Evolutionary conservation across 1,140 invertebrate species (phyloP).

Genomic region (Meloidogyne hapla): DNA sequence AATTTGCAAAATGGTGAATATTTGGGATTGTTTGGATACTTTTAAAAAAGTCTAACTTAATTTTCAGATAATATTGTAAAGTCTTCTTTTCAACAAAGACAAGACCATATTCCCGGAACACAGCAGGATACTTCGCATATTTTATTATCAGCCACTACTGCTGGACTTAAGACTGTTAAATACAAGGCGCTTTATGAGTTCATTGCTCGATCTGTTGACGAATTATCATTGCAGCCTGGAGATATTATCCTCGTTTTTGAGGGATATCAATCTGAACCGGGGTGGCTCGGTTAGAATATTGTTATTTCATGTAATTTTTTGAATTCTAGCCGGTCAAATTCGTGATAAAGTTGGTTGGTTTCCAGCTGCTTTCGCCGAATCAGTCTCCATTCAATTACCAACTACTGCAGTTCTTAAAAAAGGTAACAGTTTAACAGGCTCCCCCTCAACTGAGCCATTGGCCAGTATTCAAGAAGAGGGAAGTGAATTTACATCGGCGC

Average conservation of each 20-base stretch:
- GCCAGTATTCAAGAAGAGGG: slow-evolving; percentile 57
- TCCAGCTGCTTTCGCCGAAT: slow-evolving; percentile 90
- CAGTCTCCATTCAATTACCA: slow-evolving; percentile 65
- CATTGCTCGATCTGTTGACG: slow-evolving; percentile 84
- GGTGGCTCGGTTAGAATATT: slow-evolving; percentile 74
- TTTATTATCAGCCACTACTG: neutral
- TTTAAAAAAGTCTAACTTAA: too few relatives aligned
- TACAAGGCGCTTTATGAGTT: slow-evolving; percentile 92
- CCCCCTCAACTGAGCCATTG: slow-evolving; percentile 57
- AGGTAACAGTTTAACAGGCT: slow-evolving; percentile 41
- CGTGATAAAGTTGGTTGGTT: slow-evolving; percentile 76
- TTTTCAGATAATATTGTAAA: neutral
- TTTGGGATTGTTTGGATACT: neutral
- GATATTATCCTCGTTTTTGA: slow-evolving; percentile 85
- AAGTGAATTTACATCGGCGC: neutral
- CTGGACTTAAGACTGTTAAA: slow-evolving; percentile 37
- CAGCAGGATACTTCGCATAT: neutral
- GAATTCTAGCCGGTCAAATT: slow-evolving; percentile 74
- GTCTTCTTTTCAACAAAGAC: neutral
- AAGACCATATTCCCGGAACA: neutral
- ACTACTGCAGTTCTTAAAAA: slow-evolving; percentile 14
- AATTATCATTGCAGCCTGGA: slow-evolving; percentile 87
- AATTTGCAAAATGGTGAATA: neutral
- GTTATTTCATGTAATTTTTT: neutral
- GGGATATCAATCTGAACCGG: slow-evolving; percentile 84